Evolutionary conservation across 2,797 vertebrate genomes (phyloP), one percentile per base, ranked within the genome.

Genomic region (Sylvia borin): DNA sequence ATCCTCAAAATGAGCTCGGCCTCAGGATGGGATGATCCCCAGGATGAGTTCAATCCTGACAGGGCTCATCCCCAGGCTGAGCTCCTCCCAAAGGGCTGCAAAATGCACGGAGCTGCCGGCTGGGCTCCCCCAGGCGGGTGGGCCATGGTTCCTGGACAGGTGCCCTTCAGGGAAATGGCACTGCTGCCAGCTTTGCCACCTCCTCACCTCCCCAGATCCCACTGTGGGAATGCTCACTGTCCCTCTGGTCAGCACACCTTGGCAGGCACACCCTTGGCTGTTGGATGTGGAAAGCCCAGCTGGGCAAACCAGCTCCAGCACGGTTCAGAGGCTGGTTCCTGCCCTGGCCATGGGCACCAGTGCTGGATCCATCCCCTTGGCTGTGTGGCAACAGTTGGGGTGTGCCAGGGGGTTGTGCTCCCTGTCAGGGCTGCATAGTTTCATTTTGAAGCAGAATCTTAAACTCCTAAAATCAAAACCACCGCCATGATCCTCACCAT

Each of bases 401-500:
- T 17, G 2, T 57, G 26, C 16, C 1, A 16, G 25, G 34, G 6
- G 9, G 4, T 12, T 75, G 48, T 75, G 67, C 20, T 68, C 22
- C 32, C 54, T 1, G 2, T 34, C 38, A 43, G 6, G 16, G n/a
- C 10, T 1, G 5, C 29, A 40, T 3, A 6, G 40, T 58, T 91
- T 54, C 40, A 47, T 47, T 92, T 26, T 79, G 67, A 92, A 91
- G 40, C 47, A 87, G 71, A 68, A 81, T 19, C 32, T 87, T 81
- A 64, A 88, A 60, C 32, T 62, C 55, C 53, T 66, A 36, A 90
- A 74, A 62, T 45, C 25, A 66, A 88, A 85, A 16, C 40, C 43
- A 57, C 20, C 0, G 2, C 25, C 66, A 31, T 0, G 0, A 31
- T 67, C 53, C 25, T 21, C 36, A 16, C 38, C 8, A 3, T 10